phyloP scores from a whole-genome alignment of 1,140 invertebrate species.

The Magallana ariakensis region DNA sequence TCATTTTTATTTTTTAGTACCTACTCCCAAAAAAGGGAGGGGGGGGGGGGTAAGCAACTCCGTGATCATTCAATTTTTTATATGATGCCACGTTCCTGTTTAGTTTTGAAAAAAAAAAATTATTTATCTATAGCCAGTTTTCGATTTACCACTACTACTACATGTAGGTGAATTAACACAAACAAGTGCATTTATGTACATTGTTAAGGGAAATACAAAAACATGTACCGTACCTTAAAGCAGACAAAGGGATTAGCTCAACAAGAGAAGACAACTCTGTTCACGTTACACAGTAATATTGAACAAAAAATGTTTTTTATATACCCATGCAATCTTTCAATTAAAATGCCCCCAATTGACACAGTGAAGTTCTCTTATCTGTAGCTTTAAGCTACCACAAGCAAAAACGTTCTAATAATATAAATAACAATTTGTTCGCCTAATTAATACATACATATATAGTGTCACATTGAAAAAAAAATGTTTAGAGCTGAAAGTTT shows the following conservation, averaged over 20 bases:
- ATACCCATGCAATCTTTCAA: not conserved
- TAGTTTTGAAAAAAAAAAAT: too few relatives aligned
- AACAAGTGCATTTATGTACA: not conserved
- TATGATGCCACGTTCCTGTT: too few relatives aligned
- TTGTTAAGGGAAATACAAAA: not conserved
- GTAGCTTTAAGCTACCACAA: constrained; percentile 13
- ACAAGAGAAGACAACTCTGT: constrained; percentile 10
- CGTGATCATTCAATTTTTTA: too few relatives aligned
- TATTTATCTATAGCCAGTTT: too few relatives aligned
- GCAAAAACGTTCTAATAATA: not conserved
- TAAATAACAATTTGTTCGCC: constrained; percentile 35
- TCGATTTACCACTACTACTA: too few relatives aligned
- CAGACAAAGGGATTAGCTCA: not conserved
- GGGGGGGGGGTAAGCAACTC: too few relatives aligned
- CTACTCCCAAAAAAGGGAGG: too few relatives aligned
- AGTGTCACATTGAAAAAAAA: not conserved
- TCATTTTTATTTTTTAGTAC: too few relatives aligned
- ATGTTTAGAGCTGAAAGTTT: constrained; percentile 3
- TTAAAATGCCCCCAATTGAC: constrained; percentile 8
- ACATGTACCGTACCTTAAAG: not conserved
- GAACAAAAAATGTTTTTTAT: not conserved
- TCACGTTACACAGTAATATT: not conserved
- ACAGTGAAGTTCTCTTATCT: not conserved
- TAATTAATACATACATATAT: not conserved
- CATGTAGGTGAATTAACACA: not conserved